These are phyloP conservation scores for Paracanthobrama guichenoti DNA, from an alignment of 2,113 vertebrate genomes.

Conservation along the genomic window DNA sequence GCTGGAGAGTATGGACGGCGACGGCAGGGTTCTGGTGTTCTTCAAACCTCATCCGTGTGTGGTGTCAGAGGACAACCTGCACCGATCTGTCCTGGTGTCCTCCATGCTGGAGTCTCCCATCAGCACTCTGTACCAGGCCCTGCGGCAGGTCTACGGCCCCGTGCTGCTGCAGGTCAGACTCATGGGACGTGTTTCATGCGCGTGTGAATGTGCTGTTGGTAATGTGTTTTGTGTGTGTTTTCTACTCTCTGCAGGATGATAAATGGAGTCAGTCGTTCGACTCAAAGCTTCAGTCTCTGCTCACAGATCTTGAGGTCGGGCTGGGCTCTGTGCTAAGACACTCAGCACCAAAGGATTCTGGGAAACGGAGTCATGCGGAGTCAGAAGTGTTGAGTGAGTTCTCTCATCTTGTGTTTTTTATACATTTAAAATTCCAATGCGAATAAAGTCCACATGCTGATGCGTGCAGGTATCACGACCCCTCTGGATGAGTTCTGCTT, in stretches of 20 bases:
- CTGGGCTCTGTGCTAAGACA: conserved; percentile 85
- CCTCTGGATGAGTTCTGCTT: conserved; percentile 94
- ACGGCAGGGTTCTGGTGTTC: conserved; percentile 88
- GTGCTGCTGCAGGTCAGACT: conserved; percentile 83
- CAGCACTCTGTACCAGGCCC: conserved; percentile 90
- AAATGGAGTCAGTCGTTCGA: conserved; percentile 89
- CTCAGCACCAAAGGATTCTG: conserved; percentile 72
- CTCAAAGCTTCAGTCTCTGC: conserved; percentile 89
- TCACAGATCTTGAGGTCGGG: conserved; percentile 90
- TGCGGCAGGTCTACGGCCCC: conserved; percentile 90
- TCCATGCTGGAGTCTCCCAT: conserved; percentile 96
- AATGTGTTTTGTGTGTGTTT: neutral
- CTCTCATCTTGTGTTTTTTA: neutral
- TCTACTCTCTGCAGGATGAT: conserved; percentile 80
- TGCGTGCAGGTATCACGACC: conserved; percentile 84
- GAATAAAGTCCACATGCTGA: neutral
- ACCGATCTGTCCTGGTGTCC: conserved; percentile 88
- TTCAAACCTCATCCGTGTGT: conserved; percentile 91
- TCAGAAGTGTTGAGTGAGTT: conserved; percentile 82
- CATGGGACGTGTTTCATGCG: too few relatives aligned
- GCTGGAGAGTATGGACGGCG: conserved; percentile 81
- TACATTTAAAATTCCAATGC: neutral
- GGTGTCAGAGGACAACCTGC: conserved; percentile 92
- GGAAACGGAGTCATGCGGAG: conserved; percentile 74
- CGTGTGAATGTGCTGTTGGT: neutral